Conservation (phyloP, 2,888 invertebrate species). For the Mythimna vitellina region DNA sequence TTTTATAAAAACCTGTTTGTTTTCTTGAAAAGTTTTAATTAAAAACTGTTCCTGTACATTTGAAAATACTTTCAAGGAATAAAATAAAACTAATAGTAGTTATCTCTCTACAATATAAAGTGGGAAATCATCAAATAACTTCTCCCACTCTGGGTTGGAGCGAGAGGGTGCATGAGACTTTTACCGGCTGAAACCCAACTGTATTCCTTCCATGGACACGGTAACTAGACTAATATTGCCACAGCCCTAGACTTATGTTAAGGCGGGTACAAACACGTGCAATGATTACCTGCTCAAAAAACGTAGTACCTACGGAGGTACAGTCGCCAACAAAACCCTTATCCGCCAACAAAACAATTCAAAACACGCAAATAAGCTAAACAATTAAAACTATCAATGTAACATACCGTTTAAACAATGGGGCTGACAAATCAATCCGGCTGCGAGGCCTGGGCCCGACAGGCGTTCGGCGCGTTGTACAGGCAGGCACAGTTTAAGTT, state of each 20-base stretch:
- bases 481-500: constrained; percentile 77
- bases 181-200: no score
- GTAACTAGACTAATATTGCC: not conserved
- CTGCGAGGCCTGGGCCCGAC: constrained; percentile 61
- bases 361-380: constrained; percentile 63
- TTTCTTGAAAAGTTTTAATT: constrained; percentile 35
- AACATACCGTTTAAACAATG: constrained; percentile 66
- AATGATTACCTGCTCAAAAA: not conserved
- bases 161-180: no score
- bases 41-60: constrained; percentile 21
- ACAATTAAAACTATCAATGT: constrained; percentile 67
- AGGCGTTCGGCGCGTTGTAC: constrained; percentile 71
- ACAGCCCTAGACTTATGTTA: not conserved
- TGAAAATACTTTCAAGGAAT: not conserved
- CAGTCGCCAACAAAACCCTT: constrained; percentile 41
- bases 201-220: not conserved
- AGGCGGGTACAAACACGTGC: not conserved
- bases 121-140: no score
- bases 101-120: not conserved
- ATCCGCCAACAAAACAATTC: constrained; percentile 47
- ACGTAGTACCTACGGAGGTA: constrained; percentile 7
- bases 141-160: no score
- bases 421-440: constrained; percentile 67
- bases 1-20: constrained; percentile 29
- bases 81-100: not conserved